A percentile compares a stretch with the other conserved stretches of the same genome.
Conservation (phyloP, 2,797 vertebrate genomes). For the Scleropages formosus region DNA sequence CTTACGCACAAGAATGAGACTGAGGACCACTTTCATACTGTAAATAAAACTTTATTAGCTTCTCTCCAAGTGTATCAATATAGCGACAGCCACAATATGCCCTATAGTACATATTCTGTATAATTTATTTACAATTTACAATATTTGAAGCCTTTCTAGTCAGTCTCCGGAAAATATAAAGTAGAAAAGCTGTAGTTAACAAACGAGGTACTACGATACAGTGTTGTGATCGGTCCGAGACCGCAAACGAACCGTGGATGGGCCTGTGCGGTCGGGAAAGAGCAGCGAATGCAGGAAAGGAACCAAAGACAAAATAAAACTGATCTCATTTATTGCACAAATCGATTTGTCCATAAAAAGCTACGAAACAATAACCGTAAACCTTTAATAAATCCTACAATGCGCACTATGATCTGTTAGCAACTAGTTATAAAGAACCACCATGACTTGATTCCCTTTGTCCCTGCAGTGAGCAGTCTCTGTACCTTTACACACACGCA, state of each 20-base stretch:
- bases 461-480: constrained; percentile 39
- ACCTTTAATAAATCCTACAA: constrained; percentile 52
- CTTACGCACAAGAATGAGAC: no score
- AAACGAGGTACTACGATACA: constrained; percentile 73
- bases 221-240: constrained; percentile 62
- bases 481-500: constrained; percentile 49
- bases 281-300: no score
- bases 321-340: constrained; percentile 90
- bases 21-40: constrained; percentile 55
- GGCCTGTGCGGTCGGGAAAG: no score
- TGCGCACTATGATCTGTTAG: constrained; percentile 42
- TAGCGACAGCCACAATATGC: constrained; percentile 75
- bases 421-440: constrained; percentile 42
- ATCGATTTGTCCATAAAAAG: constrained; percentile 63
- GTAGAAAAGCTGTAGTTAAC: constrained; percentile 84
- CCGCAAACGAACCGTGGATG: constrained; percentile 46
- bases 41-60: constrained; percentile 93
- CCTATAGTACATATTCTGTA: constrained; percentile 74
- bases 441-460: constrained; percentile 42
- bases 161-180: constrained; percentile 78
- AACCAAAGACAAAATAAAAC: no score
- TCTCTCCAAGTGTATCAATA: constrained; percentile 76
- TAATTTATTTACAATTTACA: constrained; percentile 90
- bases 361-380: constrained; percentile 36
- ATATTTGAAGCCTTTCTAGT: constrained; percentile 61